Evolutionary conservation across 2,888 invertebrate genomes (phyloP).

Genomic region (Pristionchus entomophagus): DNA sequence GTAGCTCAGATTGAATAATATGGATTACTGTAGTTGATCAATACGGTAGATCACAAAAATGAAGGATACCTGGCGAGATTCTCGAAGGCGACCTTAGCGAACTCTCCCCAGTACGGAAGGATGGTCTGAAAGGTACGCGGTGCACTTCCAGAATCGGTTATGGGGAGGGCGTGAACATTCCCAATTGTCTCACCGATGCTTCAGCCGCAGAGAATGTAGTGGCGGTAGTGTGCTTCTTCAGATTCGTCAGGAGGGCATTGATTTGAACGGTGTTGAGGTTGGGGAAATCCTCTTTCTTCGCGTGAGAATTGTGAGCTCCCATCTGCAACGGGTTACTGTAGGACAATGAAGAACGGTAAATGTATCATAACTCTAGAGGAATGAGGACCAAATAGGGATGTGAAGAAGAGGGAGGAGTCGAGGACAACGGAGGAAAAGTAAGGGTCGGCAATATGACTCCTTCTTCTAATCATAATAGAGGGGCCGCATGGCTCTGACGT

Average conservation of each 20-base stretch:
- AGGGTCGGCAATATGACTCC: not conserved
- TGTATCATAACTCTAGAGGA: not conserved
- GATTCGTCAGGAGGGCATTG: not conserved
- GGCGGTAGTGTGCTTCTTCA: slow-evolving; percentile 18
- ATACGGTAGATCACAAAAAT: not conserved
- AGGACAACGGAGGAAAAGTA: not conserved
- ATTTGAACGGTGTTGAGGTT: slow-evolving; percentile 32
- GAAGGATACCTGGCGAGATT: slow-evolving; percentile 35
- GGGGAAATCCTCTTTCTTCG: slow-evolving; percentile 43
- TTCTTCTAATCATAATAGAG: not conserved
- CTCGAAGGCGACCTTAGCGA: slow-evolving; percentile 24
- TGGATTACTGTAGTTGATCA: not conserved
- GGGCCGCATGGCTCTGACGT: not conserved
- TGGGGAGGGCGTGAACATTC: not conserved
- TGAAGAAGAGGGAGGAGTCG: not conserved
- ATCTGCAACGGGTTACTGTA: not conserved
- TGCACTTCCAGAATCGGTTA: not conserved
- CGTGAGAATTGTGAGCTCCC: slow-evolving; percentile 32
- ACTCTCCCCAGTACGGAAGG: slow-evolving; percentile 42
- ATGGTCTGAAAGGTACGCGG: not conserved
- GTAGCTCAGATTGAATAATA: not conserved
- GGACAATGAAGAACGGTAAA: not conserved
- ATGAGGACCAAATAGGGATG: not conserved
- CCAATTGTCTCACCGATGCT: not conserved
- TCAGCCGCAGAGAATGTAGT: slow-evolving; percentile 27